These are phyloP conservation scores for Elgaria multicarinata DNA, from an alignment of 2,113 vertebrate genomes.

Conservation along the genomic window DNA sequence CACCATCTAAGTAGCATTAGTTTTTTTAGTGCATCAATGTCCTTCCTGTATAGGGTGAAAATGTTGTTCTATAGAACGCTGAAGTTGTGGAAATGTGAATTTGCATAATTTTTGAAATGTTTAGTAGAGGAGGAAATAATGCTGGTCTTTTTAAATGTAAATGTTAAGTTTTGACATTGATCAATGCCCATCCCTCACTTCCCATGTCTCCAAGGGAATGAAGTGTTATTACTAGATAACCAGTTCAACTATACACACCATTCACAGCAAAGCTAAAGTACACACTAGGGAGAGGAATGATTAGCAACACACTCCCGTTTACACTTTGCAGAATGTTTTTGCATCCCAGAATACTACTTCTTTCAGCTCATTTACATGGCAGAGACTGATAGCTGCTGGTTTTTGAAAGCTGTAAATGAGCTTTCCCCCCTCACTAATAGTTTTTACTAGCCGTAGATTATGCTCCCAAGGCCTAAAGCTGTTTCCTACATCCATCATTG, in stretches of 20 bases:
- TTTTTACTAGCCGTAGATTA: constrained; percentile 62
- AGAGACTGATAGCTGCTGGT: constrained; percentile 61
- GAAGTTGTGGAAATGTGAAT: neutral
- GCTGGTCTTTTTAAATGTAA: constrained; percentile 9
- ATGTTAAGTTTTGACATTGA: constrained; percentile 42
- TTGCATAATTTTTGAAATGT: constrained; percentile 2
- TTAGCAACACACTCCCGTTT: constrained; percentile 48
- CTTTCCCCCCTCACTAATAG: constrained; percentile 52
- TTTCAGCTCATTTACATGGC: constrained; percentile 63
- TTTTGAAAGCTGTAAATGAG: constrained; percentile 67
- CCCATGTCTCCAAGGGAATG: constrained; percentile 41
- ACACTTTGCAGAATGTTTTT: constrained; percentile 36
- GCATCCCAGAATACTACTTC: constrained; percentile 53
- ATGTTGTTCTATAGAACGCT: neutral
- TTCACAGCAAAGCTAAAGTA: constrained; percentile 42
- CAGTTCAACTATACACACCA: constrained; percentile 51
- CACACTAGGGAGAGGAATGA: constrained; percentile 56
- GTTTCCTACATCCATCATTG: constrained; percentile 65
- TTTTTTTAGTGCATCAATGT: neutral
- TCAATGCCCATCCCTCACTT: constrained; percentile 17
- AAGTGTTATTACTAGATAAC: constrained; percentile 55
- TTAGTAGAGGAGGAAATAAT: constrained; percentile 8
- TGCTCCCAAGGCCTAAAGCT: constrained; percentile 57
- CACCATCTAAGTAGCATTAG: neutral
- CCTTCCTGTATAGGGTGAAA: neutral